Evolutionary conservation across 2,113 vertebrate genomes (phyloP), one percentile per base, ranked within the genome.

Genomic region (Sialia sialis): DNA sequence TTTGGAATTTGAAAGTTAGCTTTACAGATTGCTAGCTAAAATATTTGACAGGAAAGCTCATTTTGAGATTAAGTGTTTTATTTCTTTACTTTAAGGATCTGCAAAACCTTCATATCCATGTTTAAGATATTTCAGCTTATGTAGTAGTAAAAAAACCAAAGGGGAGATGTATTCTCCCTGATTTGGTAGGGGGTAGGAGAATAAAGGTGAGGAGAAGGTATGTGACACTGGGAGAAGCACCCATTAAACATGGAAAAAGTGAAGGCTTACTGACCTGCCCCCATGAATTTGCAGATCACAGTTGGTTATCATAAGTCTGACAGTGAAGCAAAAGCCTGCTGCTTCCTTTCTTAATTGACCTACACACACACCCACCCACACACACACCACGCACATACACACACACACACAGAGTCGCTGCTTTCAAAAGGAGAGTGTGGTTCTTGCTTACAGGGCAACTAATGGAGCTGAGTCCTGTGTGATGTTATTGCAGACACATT

Each of bases 401-500:
- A 30, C 16, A 29, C 3, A 7, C 55, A 3, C 22, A 27, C 22
- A 30, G 2, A 7, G 17, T 59, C 26, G 7, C 23, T 58, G 0
- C 58, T 87, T 75, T 13, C 21, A 76, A 30, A 82, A 70, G 60
- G 6, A 18, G 18, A 11, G 13, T 21, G 27, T 55, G 18, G 11
- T 39, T 64, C 49, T 22, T 64, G 18, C n/a, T 39, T 64, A 7
- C 29, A 19, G 15, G 19, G 12, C 14, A n/a, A 4, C 17, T 55
- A 9, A 0, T 5, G 17, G 32, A 62, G 20, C 38, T 27, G 23
- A 62, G 21, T 41, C 84, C 72, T 20, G 4, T 6, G 11, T 14
- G 12, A 3, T 2, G 0, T 14, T 64, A 19, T 1, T 56, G 58
- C 38, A 81, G 70, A 18, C 41, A 17, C 1, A 0, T 39, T 59